Conservation (phyloP, 2,888 invertebrate genomes). For the Athalia cordata region DNA sequence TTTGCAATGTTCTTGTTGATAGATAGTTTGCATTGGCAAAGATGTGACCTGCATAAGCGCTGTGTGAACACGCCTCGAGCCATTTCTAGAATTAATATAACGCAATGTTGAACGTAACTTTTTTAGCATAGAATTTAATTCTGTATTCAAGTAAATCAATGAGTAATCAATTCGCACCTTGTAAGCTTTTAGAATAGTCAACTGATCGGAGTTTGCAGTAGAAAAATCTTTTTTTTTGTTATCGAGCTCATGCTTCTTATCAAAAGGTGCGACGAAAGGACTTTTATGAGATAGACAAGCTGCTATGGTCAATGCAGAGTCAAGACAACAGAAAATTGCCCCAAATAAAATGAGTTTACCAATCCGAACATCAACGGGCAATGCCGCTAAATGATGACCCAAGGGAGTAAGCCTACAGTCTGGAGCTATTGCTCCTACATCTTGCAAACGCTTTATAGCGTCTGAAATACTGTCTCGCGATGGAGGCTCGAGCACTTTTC, state of each 20-base stretch:
- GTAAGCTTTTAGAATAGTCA: constrained; percentile 90
- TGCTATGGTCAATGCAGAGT: constrained; percentile 93
- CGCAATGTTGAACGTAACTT: constrained; percentile 6
- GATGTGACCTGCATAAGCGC: constrained; percentile 82
- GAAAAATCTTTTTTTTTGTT: constrained; percentile 85
- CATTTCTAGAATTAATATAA: constrained; percentile 79
- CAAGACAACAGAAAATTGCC: constrained; percentile 93
- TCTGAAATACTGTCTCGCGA: constrained; percentile 80
- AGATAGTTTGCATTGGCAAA: constrained; percentile 91
- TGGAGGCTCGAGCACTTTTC: constrained; percentile 86
- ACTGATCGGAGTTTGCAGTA: constrained; percentile 90
- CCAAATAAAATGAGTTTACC: constrained; percentile 96
- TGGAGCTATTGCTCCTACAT: constrained; percentile 88
- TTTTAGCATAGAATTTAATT: constrained; percentile 12
- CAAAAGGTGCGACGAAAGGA: constrained; percentile 86
- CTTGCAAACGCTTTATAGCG: constrained; percentile 82
- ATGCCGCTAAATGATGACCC: constrained; percentile 89
- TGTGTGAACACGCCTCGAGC: constrained; percentile 81
- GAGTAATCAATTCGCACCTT: constrained; percentile 76
- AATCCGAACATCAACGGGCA: constrained; percentile 93
- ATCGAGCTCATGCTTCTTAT: constrained; percentile 82
- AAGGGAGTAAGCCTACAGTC: constrained; percentile 86
- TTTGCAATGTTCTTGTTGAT: constrained; percentile 87
- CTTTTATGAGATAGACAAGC: constrained; percentile 88
- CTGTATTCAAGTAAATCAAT: constrained; percentile 15